Conservation (phyloP, 2,797 vertebrate species). For the Toxotes lorentzi region DNA sequence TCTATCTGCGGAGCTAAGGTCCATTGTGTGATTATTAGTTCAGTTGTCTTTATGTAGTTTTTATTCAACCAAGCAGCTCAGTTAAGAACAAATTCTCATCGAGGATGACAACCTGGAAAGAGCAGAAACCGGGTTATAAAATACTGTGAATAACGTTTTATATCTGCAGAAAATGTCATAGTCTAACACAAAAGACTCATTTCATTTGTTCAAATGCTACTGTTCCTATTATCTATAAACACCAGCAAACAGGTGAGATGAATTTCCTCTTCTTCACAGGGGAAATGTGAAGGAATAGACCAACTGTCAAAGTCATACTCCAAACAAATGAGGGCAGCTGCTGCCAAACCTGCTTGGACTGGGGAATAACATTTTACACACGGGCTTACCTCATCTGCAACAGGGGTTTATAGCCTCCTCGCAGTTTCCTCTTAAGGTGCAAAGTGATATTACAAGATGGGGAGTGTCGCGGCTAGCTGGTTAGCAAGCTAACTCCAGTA, state of each 20-base stretch:
- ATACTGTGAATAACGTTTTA: neutral
- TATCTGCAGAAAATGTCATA: neutral
- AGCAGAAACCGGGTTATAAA: neutral
- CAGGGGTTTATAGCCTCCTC: too few species aligned
- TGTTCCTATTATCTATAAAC: neutral
- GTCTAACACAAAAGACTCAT: neutral
- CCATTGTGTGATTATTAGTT: neutral
- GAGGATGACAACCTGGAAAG: neutral
- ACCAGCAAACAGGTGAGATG: neutral
- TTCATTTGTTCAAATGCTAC: neutral
- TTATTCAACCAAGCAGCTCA: neutral
- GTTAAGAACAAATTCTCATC: neutral
- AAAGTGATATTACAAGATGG: too few species aligned
- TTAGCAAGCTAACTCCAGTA: too few species aligned
- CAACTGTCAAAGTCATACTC: too few species aligned
- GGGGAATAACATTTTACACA: too few species aligned
- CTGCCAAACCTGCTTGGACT: too few species aligned
- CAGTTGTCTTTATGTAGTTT: neutral
- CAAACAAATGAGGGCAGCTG: too few species aligned
- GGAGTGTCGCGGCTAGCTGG: too few species aligned
- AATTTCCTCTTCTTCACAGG: too few species aligned
- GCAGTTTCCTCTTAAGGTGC: too few species aligned
- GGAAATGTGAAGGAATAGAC: too few species aligned
- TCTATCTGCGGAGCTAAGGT: neutral
- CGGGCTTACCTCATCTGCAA: too few species aligned